phyloP scores from a whole-genome alignment of 2,113 vertebrate genomes.

The Mustelus asterias region DNA sequence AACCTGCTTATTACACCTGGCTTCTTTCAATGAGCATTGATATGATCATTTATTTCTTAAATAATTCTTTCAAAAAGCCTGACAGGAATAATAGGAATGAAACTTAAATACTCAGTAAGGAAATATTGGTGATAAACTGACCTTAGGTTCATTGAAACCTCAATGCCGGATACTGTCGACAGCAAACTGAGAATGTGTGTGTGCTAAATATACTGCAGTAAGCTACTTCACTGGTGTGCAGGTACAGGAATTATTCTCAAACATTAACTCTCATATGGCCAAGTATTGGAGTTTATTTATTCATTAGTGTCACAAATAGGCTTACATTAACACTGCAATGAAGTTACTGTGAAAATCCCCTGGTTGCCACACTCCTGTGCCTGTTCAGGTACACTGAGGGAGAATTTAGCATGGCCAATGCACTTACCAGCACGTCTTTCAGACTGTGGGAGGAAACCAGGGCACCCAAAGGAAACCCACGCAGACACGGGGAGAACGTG shows the following conservation, averaged over 20 bases:
- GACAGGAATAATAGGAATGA: not conserved
- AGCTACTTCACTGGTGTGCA: not conserved
- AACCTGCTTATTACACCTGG: not conserved
- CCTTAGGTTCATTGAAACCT: not conserved
- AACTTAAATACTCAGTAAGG: not conserved
- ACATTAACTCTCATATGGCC: not conserved
- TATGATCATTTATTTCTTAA: not conserved
- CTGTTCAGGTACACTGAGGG: no score
- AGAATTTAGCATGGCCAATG: no score
- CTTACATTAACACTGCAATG: no score
- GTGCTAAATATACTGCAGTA: not conserved
- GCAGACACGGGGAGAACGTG: no score
- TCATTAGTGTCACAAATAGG: no score
- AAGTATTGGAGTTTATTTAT: not conserved
- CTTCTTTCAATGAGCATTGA: not conserved
- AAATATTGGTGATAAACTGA: not conserved
- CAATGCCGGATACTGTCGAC: not conserved
- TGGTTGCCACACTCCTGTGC: no score
- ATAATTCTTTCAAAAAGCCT: not conserved
- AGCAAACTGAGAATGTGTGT: not conserved
- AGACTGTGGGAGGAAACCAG: no score
- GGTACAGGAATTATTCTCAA: not conserved
- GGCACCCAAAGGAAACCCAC: no score
- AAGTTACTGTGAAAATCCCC: no score
- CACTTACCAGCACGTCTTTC: no score